These are phyloP conservation scores for Drosophila peninsularis DNA, from an alignment of 2,888 invertebrate species.

Conservation along the genomic window DNA sequence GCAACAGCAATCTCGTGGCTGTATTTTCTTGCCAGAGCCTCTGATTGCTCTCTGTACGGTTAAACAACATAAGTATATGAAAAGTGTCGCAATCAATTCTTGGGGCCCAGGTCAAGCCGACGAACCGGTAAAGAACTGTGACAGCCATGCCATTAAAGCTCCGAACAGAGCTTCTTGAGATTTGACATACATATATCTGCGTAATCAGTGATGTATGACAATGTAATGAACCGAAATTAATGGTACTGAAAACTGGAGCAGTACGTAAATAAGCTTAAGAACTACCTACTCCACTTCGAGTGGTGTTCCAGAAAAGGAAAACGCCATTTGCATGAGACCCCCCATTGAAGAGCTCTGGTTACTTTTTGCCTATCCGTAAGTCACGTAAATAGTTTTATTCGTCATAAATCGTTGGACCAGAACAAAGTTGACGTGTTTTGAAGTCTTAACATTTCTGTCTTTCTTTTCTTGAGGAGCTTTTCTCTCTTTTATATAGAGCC, in stretches of 20 bases:
- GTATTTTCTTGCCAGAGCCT: background rate
- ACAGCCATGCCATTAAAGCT: slow-evolving; percentile 65
- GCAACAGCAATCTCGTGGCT: slow-evolving; percentile 18
- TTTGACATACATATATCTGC: slow-evolving; percentile 29
- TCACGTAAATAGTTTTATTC: slow-evolving; percentile 76
- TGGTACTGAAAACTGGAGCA: slow-evolving; percentile 69
- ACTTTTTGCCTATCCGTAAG: slow-evolving; percentile 55
- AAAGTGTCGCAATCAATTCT: slow-evolving; percentile 76
- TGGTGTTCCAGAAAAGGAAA: slow-evolving; percentile 41
- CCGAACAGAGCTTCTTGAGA: slow-evolving; percentile 24
- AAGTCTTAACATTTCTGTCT: slow-evolving; percentile 27
- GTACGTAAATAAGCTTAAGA: slow-evolving; percentile 55
- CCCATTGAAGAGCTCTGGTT: slow-evolving; percentile 41
- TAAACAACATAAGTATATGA: slow-evolving; percentile 56
- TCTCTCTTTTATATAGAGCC: slow-evolving; percentile 50
- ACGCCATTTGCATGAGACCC: slow-evolving; percentile 48
- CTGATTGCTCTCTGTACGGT: slow-evolving; percentile 47
- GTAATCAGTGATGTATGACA: slow-evolving; percentile 77
- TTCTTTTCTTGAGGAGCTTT: slow-evolving; percentile 41
- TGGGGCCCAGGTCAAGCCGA: slow-evolving; percentile 71
- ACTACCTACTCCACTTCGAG: slow-evolving; percentile 30
- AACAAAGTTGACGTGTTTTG: slow-evolving; percentile 70
- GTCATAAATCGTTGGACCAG: slow-evolving; percentile 81
- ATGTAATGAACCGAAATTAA: slow-evolving; percentile 79
- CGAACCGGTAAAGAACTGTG: slow-evolving; percentile 67